A percentile compares a stretch with the other conserved stretches of the same genome.
Evolutionary conservation across 2,113 vertebrate species (phyloP).

Genomic region (Platysteira castanea): DNA sequence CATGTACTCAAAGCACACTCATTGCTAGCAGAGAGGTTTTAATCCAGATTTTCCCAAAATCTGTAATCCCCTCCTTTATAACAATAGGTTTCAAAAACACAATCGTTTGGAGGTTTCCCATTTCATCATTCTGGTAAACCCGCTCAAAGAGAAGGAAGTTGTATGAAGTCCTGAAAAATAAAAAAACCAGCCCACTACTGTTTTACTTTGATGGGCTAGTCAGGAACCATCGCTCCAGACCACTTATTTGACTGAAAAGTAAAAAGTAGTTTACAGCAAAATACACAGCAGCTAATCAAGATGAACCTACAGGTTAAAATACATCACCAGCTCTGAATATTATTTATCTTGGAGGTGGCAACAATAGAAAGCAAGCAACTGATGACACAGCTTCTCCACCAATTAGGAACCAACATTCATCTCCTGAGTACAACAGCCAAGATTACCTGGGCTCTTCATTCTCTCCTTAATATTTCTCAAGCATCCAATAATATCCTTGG

Average conservation of each 20-base stretch:
- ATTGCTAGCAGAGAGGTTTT: background rate
- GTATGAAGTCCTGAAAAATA: background rate
- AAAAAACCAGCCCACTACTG: background rate
- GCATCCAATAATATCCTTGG: background rate
- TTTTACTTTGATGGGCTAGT: background rate
- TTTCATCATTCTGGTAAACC: slow-evolving; percentile 12
- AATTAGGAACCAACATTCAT: background rate
- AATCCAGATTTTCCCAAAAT: background rate
- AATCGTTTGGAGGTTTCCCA: background rate
- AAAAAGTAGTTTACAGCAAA: background rate
- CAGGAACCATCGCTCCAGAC: background rate
- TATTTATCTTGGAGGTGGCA: slow-evolving; percentile 11
- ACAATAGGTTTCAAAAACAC: background rate
- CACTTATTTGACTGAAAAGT: slow-evolving; percentile 12
- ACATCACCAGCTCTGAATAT: background rate
- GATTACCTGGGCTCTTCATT: background rate
- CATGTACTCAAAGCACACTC: background rate
- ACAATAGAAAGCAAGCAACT: background rate
- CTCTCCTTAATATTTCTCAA: background rate
- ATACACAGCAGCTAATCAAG: slow-evolving; percentile 18
- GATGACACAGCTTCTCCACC: background rate
- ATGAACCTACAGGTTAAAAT: background rate
- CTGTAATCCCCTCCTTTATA: background rate
- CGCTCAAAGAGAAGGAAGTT: background rate
- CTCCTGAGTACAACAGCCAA: background rate